These are phyloP conservation scores for Lophius piscatorius DNA, from an alignment of 2,113 vertebrate species.

Conservation along the genomic window DNA sequence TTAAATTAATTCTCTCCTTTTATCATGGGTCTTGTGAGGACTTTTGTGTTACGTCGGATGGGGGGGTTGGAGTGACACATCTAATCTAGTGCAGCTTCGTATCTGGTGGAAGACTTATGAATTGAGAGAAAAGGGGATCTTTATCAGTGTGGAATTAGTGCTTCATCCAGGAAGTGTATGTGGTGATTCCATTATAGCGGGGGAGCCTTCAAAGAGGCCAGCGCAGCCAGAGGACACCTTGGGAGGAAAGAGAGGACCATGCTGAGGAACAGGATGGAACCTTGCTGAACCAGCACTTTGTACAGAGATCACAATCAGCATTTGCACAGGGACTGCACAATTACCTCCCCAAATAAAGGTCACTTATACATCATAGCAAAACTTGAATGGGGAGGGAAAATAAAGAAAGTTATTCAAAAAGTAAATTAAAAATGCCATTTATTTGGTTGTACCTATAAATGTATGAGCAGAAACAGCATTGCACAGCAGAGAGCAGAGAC, in stretches of 20 bases:
- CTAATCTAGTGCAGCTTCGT: constrained; percentile 93
- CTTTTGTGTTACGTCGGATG: constrained; percentile 66
- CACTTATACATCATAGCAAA: constrained; percentile 77
- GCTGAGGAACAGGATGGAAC: constrained; percentile 90
- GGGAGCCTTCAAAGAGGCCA: constrained; percentile 89
- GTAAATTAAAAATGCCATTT: constrained; percentile 49
- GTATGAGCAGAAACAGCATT: background rate
- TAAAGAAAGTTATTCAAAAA: constrained; percentile 51
- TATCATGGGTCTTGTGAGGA: constrained; percentile 48
- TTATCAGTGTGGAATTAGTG: constrained; percentile 97
- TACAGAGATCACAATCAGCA: constrained; percentile 89
- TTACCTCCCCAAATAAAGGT: constrained; percentile 95
- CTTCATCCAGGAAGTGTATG: constrained; percentile 87
- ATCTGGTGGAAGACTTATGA: constrained; percentile 94
- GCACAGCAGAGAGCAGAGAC: too few species aligned
- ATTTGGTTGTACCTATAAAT: constrained; percentile 12
- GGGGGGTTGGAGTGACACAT: constrained; percentile 87
- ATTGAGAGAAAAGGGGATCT: constrained; percentile 95
- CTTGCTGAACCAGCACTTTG: constrained; percentile 97
- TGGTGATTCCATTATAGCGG: constrained; percentile 89
- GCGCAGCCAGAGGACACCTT: constrained; percentile 87
- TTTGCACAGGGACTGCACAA: constrained; percentile 85
- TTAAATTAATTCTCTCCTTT: constrained; percentile 60
- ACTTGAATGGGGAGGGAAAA: constrained; percentile 33
- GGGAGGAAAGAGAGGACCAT: constrained; percentile 92